phyloP scores from a whole-genome alignment of 2,113 vertebrate species.

The Actinemys pallida region DNA sequence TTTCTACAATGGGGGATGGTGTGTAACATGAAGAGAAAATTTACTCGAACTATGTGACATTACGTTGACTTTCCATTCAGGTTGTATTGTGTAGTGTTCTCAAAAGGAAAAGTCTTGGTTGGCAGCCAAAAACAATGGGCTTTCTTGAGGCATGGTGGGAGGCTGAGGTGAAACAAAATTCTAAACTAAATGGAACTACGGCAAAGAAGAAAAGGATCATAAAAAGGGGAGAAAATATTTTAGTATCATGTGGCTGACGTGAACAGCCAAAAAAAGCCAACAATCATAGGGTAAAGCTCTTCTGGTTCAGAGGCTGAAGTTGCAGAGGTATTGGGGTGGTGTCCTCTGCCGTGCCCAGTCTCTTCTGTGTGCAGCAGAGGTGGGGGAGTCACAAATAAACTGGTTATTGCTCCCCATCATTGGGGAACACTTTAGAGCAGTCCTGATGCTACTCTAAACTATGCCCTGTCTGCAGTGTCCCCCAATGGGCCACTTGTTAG shows the following conservation, averaged over 20 bases:
- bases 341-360: background rate
- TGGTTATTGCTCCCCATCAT: background rate
- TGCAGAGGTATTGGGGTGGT: background rate
- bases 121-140: background rate
- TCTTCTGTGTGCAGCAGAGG: background rate
- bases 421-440: constrained; percentile 14
- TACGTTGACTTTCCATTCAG: background rate
- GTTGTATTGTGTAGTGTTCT: background rate
- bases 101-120: background rate
- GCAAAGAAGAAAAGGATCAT: background rate
- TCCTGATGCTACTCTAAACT: background rate
- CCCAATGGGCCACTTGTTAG: background rate
- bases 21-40: fast-evolving
- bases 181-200: background rate
- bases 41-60: background rate
- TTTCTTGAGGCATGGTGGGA: background rate
- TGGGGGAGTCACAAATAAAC: background rate
- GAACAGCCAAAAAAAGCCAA: background rate
- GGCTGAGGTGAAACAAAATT: background rate
- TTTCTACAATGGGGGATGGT: background rate
- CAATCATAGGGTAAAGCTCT: background rate
- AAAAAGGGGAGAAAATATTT: background rate
- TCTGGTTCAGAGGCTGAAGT: background rate
- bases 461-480: background rate
- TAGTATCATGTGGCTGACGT: background rate